Evolutionary conservation across 2,888 invertebrate species (phyloP), one percentile per base, ranked within the genome.

Genomic region (Agriopis marginaria): DNA sequence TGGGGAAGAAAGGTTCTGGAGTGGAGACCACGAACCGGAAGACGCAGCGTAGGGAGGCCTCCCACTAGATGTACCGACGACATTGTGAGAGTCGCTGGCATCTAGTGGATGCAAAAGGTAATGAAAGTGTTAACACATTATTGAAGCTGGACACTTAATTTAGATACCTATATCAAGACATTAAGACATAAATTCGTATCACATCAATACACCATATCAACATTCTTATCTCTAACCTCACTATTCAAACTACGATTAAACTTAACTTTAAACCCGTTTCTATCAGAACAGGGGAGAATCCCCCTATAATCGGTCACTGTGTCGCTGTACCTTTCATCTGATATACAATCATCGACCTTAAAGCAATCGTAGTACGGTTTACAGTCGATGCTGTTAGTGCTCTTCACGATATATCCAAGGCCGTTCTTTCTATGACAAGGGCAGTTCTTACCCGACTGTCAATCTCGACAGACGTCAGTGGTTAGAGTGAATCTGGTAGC

Each of bases 361-460:
- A 93, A 93, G 62, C 93, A 93, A 82, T 93, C 94, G 74, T 92
- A 94, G 65, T 93, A 88, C 40, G 93, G 93, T 76, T 93, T 92
- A 75, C 92, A 92, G 80, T 91, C 92, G 72, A 92, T 91, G 72
- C 89, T 91, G 75, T 93, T 92, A 0, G 92, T 90, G 74, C 91
- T 91, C 67, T 89, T 85, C 1, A 89, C 92, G 66, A 92, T 88
- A 63, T 70, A 65, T 88, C 91, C 63, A 39, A 89, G 82, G 63
- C 84, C 89, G 58, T 87, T 87, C 70, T 87, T 87, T 40, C 85
- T 82, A 53, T 66, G 73, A 86, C 85, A 78, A 80, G 82, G 68
- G 82, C 85, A 86, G 75, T 83, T 83, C 71, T 82, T 88, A 74
- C 81, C 75, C 68, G 79, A 85, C 77, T 89, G 94, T 94, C 94